Percentiles rank a stretch among this genome's conserved stretches.
Conservation (phyloP, 2,113 vertebrate species). For the Pavo muticus region DNA sequence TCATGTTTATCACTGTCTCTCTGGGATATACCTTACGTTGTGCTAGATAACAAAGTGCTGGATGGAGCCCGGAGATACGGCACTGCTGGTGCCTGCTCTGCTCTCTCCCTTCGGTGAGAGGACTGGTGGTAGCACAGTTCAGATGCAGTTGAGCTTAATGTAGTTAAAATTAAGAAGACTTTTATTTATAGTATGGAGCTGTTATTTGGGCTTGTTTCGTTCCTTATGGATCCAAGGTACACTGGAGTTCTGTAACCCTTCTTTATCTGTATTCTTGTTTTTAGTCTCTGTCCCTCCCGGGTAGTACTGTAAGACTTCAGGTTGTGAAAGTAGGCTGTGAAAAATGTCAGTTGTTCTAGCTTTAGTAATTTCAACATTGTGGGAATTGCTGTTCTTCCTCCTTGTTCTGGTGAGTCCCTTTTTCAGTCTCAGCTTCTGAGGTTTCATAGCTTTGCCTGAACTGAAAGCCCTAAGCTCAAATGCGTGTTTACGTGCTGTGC, state of each 20-base stretch:
- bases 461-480: not conserved
- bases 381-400: not conserved
- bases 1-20: not conserved
- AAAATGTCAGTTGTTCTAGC: not conserved
- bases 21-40: not conserved
- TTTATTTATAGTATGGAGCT: not conserved
- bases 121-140: not conserved
- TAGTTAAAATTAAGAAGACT: not conserved
- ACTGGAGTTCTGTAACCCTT: not conserved
- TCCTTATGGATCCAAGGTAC: not conserved
- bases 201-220: not conserved
- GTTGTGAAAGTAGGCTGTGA: not conserved
- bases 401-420: not conserved
- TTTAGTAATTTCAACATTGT: not conserved
- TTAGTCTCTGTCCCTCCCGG: not conserved
- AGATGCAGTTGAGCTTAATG: not conserved
- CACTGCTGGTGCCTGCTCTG: not conserved
- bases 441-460: not conserved
- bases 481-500: constrained; percentile 2
- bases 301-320: not conserved
- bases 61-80: not conserved
- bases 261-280: not conserved
- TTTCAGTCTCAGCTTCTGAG: not conserved
- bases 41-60: constrained; percentile 19
- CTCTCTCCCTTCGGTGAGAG: not conserved